Base-by-base conservation (phyloP, 2,797 vertebrate genomes). In the Enteromius trimaculatus region DNA sequence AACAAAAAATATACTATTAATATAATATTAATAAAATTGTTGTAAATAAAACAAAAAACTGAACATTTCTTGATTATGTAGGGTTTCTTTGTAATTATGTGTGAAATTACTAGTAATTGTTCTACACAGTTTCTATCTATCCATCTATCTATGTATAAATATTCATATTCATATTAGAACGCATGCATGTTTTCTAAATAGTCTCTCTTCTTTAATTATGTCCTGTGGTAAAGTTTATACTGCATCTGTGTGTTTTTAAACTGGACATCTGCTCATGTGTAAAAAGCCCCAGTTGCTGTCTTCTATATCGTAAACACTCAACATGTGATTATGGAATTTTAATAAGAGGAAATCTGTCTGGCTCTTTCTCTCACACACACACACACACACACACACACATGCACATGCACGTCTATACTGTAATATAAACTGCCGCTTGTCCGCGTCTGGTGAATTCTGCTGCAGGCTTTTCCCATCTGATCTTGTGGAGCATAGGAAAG, bases 251-350 rank as follows among this genome's bases (percentile, higher is more conserved):
- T 31, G 75, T 82, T 85, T 42, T 76, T 81, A 80, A 58, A 70
- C 75, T 13, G 75, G 81, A 58, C 81, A 83, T 83, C 81, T 83
- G 81, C 65, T 78, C 81, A 68, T 77, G 74, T 77, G 81, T 70
- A 62, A 83, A 77, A 83, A 70, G 47, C 23, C 49, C 49, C 74
- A 83, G 81, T 83, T 83, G 81, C 64, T 77, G 37, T 69, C 39
- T 19, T 69, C 65, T 58, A 10, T 62, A 78, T 49, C 53, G 65
- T 83, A 83, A 83, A 83, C 81, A 70, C 64, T 69, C 51, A 60
- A 47, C 65, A 58, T 62, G 66, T 47, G 51, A 77, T 83, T 53
- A 34, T 78, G 82, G 65, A 76, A 70, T 75, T 84, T 79, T 83
- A 84, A 80, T 77, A 60, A 60, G 82, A 81, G 42, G 71, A 79